phyloP scores from a whole-genome alignment of 2,113 vertebrate genomes.

The Neoarius graeffei region DNA sequence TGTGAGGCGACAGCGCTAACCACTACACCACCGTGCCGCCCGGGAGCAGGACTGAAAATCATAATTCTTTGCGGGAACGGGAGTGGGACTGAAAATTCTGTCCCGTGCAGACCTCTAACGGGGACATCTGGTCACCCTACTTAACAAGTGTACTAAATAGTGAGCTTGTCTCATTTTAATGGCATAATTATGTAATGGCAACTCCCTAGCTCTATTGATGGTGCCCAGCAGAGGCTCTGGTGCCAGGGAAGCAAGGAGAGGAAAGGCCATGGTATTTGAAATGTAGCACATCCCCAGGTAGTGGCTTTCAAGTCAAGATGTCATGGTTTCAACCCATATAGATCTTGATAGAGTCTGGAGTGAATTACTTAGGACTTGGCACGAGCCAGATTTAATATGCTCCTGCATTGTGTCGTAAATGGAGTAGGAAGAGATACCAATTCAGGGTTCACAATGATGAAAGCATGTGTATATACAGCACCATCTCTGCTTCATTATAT shows the following conservation, averaged over 20 bases:
- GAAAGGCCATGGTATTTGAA: neutral
- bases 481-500: neutral
- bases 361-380: conserved; percentile 3
- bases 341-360: neutral
- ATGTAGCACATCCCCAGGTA: conserved; percentile 15
- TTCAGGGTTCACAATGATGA: neutral
- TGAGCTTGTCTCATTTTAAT: neutral
- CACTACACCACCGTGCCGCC: no score
- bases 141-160: neutral
- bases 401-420: neutral
- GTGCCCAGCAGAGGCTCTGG: conserved; percentile 13
- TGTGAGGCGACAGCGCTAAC: no score
- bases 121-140: no score
- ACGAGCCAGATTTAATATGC: conserved; percentile 17
- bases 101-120: no score
- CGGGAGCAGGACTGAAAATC: no score
- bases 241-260: neutral
- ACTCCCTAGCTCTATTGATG: neutral
- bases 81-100: no score
- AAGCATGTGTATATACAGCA: neutral
- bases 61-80: no score
- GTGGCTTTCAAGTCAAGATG: neutral
- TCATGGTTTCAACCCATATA: neutral
- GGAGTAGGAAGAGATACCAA: neutral
- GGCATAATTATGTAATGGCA: neutral